A percentile compares a stretch with the other conserved stretches of the same genome.
Conservation (phyloP, 2,797 vertebrate genomes). For the Allobates femoralis region DNA sequence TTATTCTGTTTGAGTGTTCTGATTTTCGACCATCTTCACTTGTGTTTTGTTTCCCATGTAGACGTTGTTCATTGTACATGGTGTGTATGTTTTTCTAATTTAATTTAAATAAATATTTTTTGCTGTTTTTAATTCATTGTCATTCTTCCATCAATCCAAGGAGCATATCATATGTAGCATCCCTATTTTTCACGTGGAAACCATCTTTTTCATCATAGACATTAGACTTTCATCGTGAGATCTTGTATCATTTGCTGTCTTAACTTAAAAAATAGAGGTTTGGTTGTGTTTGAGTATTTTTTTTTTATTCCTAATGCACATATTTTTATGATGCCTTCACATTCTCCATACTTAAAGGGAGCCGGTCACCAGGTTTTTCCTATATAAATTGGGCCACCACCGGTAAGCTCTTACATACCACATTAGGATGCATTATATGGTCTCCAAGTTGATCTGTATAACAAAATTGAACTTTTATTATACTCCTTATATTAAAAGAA, state of each 20-base stretch:
- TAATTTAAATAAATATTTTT: constrained; percentile 82
- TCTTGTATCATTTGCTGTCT: not conserved
- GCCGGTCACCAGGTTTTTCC: too few species aligned
- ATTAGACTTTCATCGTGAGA: not conserved
- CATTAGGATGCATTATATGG: too few species aligned
- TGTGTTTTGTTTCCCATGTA: constrained; percentile 72
- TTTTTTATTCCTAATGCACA: too few species aligned
- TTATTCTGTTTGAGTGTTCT: constrained; percentile 15
- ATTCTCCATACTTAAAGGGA: too few species aligned
- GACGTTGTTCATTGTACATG: constrained; percentile 77
- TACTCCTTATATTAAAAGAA: too few species aligned
- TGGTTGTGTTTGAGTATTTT: too few species aligned
- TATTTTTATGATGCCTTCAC: too few species aligned
- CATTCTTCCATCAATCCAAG: not conserved
- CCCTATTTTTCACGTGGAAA: not conserved
- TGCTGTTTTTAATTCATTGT: constrained; percentile 76
- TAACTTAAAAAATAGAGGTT: too few species aligned
- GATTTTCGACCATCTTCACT: constrained; percentile 62
- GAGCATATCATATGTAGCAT: not conserved
- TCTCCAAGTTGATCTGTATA: too few species aligned
- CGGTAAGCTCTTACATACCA: too few species aligned
- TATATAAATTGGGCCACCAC: too few species aligned
- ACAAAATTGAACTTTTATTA: too few species aligned
- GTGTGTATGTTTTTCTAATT: constrained; percentile 73
- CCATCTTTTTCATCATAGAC: not conserved